Evolutionary conservation across 2,113 vertebrate species (phyloP), one percentile per base, ranked within the genome.

Genomic region (Pandion haliaetus): DNA sequence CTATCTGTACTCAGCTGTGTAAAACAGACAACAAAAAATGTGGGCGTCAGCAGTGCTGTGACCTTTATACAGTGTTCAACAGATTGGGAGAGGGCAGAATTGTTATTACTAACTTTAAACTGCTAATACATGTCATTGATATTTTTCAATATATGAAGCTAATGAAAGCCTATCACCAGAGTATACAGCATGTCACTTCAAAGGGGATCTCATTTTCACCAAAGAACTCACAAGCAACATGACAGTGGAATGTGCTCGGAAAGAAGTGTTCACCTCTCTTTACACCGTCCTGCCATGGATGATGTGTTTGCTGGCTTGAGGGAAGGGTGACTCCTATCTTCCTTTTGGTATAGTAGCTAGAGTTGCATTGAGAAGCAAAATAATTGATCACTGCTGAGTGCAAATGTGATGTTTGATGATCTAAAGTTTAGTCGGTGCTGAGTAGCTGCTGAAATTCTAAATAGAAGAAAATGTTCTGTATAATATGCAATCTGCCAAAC

Each of bases 1-100:
- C 50, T 90, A 77, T 97, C 82, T 92, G 71, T 72, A 79, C 67
- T 91, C 52, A 80, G n/a, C 69, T 91, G 71, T 76, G 93, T 94
- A 93, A 93, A 95, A 82, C 57, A 87, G 57, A 70, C 12, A 74
- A 70, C 15, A 92, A 73, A 93, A 95, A 90, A 62, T 62, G n/a
- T 86, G 71, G 26, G 44, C 12, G 3, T 92, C 81, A 82, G 42
- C 36, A 91, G 47, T 63, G 42, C 52, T 85, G 55, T 96, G 93
- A 95, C 77, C 80, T 96, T 96, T 95, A 93, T 76, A 57, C 36
- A 62, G 38, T 24, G 8, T 94, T 85, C 62, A 90, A 61, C 47
- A 82, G 55, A 90, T 26, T 92, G 58, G 49, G 50, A 59, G 31
- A 91, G 86, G 66, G 61, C 47, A 88, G 49, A 42, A 81, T 55